Conservation (phyloP, 2,888 invertebrate genomes). For the Hecatera dysodea region DNA sequence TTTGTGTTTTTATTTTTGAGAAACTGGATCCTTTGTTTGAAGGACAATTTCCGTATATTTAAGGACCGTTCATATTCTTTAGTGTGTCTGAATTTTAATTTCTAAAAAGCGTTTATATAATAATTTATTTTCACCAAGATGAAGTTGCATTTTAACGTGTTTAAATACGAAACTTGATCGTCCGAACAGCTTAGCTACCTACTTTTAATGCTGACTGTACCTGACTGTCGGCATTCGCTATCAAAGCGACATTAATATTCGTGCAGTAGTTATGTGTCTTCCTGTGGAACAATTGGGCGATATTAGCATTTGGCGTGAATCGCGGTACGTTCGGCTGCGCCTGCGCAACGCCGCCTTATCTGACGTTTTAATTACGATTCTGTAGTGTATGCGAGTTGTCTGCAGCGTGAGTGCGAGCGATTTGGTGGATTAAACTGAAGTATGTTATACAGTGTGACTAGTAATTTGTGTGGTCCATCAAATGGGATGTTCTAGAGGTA, state of each 20-base stretch:
- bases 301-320: constrained; percentile 81
- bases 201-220: not conserved
- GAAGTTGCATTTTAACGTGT: too few relatives aligned
- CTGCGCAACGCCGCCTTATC: constrained; percentile 79
- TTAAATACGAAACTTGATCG: too few relatives aligned
- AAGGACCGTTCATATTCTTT: too few relatives aligned
- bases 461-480: too few relatives aligned
- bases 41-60: too few relatives aligned
- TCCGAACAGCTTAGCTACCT: not conserved
- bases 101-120: too few relatives aligned
- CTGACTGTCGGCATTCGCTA: constrained; percentile 30
- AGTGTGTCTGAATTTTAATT: too few relatives aligned
- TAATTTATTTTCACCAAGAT: too few relatives aligned
- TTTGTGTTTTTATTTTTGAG: too few relatives aligned
- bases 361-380: constrained; percentile 89
- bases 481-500: too few relatives aligned
- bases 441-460: not conserved
- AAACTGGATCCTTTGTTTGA: too few relatives aligned
- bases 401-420: constrained; percentile 63
- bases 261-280: constrained; percentile 59
- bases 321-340: constrained; percentile 63
- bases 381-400: constrained; percentile 69
- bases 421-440: constrained; percentile 2
- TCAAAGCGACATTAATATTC: constrained; percentile 66
- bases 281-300: constrained; percentile 72